These are phyloP conservation scores for Heliconius charithonia DNA, from an alignment of 2,888 invertebrate genomes.

Conservation along the genomic window DNA sequence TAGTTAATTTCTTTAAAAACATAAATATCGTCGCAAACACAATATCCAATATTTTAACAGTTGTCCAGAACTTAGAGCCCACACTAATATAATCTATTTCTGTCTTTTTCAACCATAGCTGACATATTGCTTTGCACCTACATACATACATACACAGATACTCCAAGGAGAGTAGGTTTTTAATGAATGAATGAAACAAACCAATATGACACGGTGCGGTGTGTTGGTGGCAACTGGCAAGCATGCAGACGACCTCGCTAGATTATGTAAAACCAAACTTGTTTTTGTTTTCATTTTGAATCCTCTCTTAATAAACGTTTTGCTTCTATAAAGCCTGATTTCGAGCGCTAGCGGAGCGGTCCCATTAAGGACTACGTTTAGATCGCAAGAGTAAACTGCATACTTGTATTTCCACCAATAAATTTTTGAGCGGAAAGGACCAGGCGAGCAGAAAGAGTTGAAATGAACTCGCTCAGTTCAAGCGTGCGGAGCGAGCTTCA, in stretches of 20 bases:
- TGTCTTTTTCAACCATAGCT: conserved; percentile 41
- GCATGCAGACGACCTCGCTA: conserved; percentile 31
- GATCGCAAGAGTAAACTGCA: too few species aligned
- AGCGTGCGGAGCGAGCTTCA: too few species aligned
- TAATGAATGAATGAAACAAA: conserved; percentile 43
- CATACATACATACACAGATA: conserved; percentile 23
- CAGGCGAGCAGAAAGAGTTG: too few species aligned
- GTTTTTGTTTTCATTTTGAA: conserved; percentile 4
- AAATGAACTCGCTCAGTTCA: too few species aligned
- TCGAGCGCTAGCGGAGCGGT: too few species aligned
- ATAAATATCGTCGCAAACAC: conserved; percentile 1
- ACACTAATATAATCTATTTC: conserved; percentile 33
- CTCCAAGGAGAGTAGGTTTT: conserved; percentile 48
- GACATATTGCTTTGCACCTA: conserved; percentile 45
- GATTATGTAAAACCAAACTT: not conserved
- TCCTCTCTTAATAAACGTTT: not conserved
- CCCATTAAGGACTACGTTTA: too few species aligned
- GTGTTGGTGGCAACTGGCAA: conserved; percentile 18
- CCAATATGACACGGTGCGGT: conserved; percentile 35
- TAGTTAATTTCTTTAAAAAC: not conserved
- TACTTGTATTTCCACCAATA: too few species aligned
- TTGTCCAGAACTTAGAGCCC: conserved; percentile 56
- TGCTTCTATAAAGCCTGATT: not conserved
- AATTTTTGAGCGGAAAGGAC: too few species aligned
- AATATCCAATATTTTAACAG: conserved; percentile 62